Evolutionary conservation across 2,888 invertebrate genomes (phyloP).

Genomic region (Spilarctia lutea): DNA sequence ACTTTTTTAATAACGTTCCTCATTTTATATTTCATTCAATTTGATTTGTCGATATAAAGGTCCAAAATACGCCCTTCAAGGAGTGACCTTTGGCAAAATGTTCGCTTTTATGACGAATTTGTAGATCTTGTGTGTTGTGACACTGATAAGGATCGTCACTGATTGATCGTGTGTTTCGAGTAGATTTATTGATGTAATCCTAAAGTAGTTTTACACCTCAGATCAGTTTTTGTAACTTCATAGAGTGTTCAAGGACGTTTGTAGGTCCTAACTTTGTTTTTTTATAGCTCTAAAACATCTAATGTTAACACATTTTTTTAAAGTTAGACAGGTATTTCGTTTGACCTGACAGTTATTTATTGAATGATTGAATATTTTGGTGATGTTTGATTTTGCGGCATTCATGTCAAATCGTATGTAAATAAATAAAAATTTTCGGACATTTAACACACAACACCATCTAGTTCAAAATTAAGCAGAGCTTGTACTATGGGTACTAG

Average conservation of each 20-base stretch:
- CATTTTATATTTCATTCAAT: constrained; percentile 37
- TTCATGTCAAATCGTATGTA: no score
- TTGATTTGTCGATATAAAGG: constrained; percentile 11
- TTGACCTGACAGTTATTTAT: not conserved
- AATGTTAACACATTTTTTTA: not conserved
- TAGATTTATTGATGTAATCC: not conserved
- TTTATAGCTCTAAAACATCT: not conserved
- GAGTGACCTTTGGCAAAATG: constrained; percentile 29
- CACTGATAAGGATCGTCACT: constrained; percentile 32
- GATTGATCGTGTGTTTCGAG: constrained; percentile 22
- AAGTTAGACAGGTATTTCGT: not conserved
- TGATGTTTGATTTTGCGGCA: not conserved
- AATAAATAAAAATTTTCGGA: no score
- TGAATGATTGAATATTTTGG: not conserved
- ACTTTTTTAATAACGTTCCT: constrained; percentile 63
- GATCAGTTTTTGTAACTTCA: not conserved
- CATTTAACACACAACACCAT: no score
- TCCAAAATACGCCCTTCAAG: constrained; percentile 4
- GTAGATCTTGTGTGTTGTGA: constrained; percentile 19
- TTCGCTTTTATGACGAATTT: constrained; percentile 14
- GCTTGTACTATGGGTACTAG: no score
- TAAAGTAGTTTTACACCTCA: not conserved
- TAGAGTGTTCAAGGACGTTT: not conserved
- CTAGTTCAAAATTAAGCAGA: no score
- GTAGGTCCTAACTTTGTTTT: not conserved